These are phyloP conservation scores for Anniella stebbinsi DNA, from an alignment of 2,797 vertebrate genomes.

Conservation along the genomic window DNA sequence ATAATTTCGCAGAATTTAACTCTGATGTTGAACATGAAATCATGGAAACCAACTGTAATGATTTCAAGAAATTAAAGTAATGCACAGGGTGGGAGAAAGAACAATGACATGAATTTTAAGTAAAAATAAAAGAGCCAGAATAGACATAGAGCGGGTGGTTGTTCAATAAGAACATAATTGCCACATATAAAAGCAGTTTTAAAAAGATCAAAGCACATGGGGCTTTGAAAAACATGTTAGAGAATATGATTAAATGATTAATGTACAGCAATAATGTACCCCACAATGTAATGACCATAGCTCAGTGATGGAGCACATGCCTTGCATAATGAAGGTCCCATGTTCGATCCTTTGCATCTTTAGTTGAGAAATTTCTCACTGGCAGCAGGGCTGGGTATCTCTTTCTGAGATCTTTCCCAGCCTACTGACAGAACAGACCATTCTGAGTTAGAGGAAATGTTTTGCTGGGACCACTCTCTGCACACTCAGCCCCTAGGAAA, in stretches of 20 bases:
- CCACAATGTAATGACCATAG: neutral
- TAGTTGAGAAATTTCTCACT: neutral
- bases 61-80: conserved; percentile 22
- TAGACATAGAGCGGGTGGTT: no score
- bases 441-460: no score
- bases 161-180: neutral
- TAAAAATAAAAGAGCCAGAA: neutral
- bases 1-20: neutral
- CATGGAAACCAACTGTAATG: conserved; percentile 45
- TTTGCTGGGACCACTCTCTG: no score
- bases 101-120: neutral
- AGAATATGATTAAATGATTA: neutral
- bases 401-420: neutral
- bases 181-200: neutral
- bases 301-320: no score
- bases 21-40: conserved; percentile 58
- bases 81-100: neutral
- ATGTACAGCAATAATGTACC: neutral
- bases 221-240: conserved; percentile 13
- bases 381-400: neutral
- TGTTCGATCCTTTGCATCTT: no score
- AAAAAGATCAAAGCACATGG: neutral
- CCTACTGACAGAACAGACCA: no score
- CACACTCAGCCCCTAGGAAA: no score
- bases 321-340: neutral